A percentile compares a stretch with the other conserved stretches of the same genome.
Evolutionary conservation across 2,797 vertebrate genomes (phyloP).

Genomic region (Scomberomorus guttatus): DNA sequence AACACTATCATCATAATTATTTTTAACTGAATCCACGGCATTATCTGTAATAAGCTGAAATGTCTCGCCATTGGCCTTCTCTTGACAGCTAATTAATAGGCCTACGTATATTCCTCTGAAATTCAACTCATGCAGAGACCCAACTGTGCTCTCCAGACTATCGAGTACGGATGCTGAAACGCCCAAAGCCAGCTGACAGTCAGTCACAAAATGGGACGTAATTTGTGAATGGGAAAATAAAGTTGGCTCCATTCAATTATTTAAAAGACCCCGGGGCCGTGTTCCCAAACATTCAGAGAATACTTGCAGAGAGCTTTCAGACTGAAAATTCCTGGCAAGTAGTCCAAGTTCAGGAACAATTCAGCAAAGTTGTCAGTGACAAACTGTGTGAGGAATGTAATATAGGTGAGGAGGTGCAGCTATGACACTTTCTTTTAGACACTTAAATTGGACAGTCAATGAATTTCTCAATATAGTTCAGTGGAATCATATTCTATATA

Average conservation of each 20-base stretch:
- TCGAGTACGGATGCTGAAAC: slow-evolving; percentile 39
- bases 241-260: slow-evolving; percentile 59
- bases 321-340: slow-evolving; percentile 1
- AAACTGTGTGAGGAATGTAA: not conserved
- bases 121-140: slow-evolving; percentile 30
- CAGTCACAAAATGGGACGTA: slow-evolving; percentile 34
- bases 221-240: slow-evolving; percentile 55
- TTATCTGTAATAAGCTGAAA: slow-evolving; percentile 67
- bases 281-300: slow-evolving; percentile 47
- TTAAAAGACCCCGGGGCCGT: slow-evolving; percentile 42
- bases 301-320: slow-evolving; percentile 6
- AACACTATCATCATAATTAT: slow-evolving; percentile 67
- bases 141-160: slow-evolving; percentile 38
- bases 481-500: not conserved
- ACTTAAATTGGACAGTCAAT: not conserved
- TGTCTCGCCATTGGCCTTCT: slow-evolving; percentile 62
- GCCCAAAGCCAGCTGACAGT: slow-evolving; percentile 49
- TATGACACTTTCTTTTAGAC: not conserved
- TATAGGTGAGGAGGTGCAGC: not conserved
- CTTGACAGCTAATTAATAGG: slow-evolving; percentile 76
- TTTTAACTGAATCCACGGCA: slow-evolving; percentile 61
- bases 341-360: not conserved
- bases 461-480: not conserved
- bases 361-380: slow-evolving; percentile 1
- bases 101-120: slow-evolving; percentile 41